Conservation (phyloP, 2,113 vertebrate species). For the Vimba vimba region DNA sequence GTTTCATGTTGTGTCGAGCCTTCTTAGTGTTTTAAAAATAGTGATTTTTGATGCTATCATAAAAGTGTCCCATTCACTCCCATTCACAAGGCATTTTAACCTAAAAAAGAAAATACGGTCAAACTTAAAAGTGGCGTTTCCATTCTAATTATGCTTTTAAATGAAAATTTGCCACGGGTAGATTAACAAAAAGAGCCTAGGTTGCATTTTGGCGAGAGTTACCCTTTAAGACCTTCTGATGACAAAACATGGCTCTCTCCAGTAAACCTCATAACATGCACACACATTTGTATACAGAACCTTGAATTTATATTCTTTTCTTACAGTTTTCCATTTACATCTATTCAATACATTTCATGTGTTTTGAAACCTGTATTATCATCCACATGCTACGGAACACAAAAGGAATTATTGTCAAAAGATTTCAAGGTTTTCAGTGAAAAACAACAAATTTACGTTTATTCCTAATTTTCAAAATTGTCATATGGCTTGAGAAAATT, state of each 20-base stretch:
- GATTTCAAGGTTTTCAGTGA: not conserved
- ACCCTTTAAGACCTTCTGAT: slow-evolving; percentile 9
- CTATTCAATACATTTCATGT: not conserved
- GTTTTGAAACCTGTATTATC: slow-evolving; percentile 4
- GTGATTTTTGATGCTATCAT: no score
- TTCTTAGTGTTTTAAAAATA: no score
- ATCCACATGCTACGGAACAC: not conserved
- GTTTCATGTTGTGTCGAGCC: no score
- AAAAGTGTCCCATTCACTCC: no score
- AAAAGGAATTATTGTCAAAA: not conserved
- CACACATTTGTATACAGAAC: slow-evolving; percentile 13
- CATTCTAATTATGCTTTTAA: no score
- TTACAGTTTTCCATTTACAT: not conserved
- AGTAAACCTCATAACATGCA: slow-evolving; percentile 34
- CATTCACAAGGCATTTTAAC: no score
- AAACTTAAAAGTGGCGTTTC: no score
- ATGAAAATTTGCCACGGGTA: no score
- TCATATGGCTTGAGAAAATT: not conserved
- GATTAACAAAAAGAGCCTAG: no score
- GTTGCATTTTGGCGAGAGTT: no score
- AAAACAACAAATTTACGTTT: not conserved
- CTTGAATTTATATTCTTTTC: not conserved
- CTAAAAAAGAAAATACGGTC: no score
- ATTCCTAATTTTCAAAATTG: not conserved
- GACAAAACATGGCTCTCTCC: slow-evolving; percentile 4